Evolutionary conservation across 2,888 invertebrate species (phyloP).

Genomic region (Podotricha telesiphe): DNA sequence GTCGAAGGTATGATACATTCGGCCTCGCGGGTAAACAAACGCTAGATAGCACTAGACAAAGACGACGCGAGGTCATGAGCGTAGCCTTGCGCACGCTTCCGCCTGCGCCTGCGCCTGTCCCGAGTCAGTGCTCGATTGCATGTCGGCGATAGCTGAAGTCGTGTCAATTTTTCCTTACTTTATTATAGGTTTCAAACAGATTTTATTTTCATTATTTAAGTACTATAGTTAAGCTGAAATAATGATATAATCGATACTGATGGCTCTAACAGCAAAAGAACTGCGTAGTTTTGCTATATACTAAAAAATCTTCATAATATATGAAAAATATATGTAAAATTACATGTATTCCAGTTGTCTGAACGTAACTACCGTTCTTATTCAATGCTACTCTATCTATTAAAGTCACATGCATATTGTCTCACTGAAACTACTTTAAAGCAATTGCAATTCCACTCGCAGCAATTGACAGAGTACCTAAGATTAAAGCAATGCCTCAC

Average conservation of each 20-base stretch:
- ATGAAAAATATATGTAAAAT: no score
- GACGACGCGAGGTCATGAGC: conserved; percentile 83
- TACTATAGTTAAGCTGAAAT: no score
- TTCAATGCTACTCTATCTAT: conserved; percentile 24
- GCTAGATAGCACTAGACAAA: conserved; percentile 82
- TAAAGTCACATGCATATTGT: conserved; percentile 31
- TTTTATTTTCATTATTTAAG: no score
- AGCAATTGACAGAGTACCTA: conserved; percentile 26
- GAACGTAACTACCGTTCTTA: conserved; percentile 27
- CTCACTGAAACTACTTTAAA: conserved; percentile 33
- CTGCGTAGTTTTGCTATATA: no score
- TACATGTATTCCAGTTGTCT: neutral
- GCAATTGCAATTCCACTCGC: conserved; percentile 34
- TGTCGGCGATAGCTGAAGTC: conserved; percentile 55
- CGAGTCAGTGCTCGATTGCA: conserved; percentile 52
- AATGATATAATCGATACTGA: no score
- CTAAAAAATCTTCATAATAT: no score
- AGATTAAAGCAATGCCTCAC: conserved; percentile 11
- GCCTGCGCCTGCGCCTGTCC: conserved; percentile 76
- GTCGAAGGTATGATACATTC: conserved; percentile 79
- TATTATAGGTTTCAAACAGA: no score
- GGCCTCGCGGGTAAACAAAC: conserved; percentile 81
- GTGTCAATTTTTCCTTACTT: no score
- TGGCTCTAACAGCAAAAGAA: no score
- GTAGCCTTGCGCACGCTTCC: conserved; percentile 81